Base-by-base conservation (phyloP, 2,113 vertebrate species). In the Strix aluco region DNA sequence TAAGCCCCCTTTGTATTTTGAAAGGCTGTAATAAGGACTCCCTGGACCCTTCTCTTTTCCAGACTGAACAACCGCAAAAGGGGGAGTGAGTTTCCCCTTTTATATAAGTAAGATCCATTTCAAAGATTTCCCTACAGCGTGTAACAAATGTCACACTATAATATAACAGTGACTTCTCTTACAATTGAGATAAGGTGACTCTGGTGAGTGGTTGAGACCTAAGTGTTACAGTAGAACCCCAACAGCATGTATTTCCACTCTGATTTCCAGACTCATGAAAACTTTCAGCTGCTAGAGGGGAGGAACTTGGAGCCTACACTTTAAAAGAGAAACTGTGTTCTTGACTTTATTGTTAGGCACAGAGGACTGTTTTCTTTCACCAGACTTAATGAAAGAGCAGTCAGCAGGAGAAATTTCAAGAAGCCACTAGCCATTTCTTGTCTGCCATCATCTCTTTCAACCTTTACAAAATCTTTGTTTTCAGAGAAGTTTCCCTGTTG, bases 351-450 rank as follows among this genome's bases (percentile, higher is more conserved):
- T 19, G 12, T 72, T 69, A 71, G 61, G 44, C 54, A 58, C 18
- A 65, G 27, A 12, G 30, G 82, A 29, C 61, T 91, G 42, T 49
- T 85, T 89, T 94, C 32, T 87, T 92, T 90, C 80, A 81, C 30
- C 36, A 88, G 66, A 34, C 29, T 85, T 92, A 54, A 87, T 86
- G 58, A 91, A 94, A 88, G 66, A 85, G 66, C 55, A 80, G 73
- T 52, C 81, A 94, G 83, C 57, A 85, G 61, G 73, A 85, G 91
- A 77, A 81, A 62, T 94, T 95, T 90, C 93, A 82, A 85, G 86
- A 87, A 95, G 54, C 62, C 84, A 80, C 92, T 80, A 91, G 93
- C 81, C 71, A 67, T 77, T 95, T 89, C 92, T 95, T 95, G 95
- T 87, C 94, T 79, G 55, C 86, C 81, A n/a, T 70, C 2, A 10